Percentiles rank a stretch among this genome's conserved stretches.
Evolutionary conservation across 2,888 invertebrate species (phyloP).

Genomic region (Nephrotoma appendiculata): DNA sequence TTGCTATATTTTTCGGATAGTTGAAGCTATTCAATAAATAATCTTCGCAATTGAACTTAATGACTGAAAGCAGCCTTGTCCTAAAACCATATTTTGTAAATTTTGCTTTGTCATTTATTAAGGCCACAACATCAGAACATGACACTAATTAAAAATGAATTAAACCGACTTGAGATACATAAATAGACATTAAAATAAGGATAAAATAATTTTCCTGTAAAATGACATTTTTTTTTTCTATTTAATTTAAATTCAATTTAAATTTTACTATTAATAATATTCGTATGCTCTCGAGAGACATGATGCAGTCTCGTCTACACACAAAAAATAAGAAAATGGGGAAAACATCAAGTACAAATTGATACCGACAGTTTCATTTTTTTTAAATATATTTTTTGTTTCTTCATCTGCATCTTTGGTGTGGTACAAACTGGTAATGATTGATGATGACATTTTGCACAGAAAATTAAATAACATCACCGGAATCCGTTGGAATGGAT

Average conservation of each 20-base stretch:
- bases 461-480: not conserved
- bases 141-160: not conserved
- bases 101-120: too few relatives aligned
- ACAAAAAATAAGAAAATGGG: not conserved
- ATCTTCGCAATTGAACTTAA: too few relatives aligned
- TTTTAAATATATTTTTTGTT: not conserved
- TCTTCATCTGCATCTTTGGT: not conserved
- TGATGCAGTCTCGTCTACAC: not conserved
- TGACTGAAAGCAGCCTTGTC: too few relatives aligned
- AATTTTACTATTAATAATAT: not conserved
- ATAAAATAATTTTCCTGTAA: not conserved
- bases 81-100: too few relatives aligned
- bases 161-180: too few relatives aligned
- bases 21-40: too few relatives aligned
- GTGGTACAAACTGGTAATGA: not conserved
- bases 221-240: not conserved
- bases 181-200: not conserved
- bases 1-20: too few relatives aligned
- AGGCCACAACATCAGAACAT: not conserved
- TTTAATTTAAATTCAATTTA: not conserved
- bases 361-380: not conserved
- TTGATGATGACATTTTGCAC: not conserved
- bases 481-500: not conserved
- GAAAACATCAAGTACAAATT: not conserved
- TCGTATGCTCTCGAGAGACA: not conserved